Evolutionary conservation across 2,113 vertebrate genomes (phyloP), one percentile per base, ranked within the genome.

Genomic region (Dasyornis broadbenti): DNA sequence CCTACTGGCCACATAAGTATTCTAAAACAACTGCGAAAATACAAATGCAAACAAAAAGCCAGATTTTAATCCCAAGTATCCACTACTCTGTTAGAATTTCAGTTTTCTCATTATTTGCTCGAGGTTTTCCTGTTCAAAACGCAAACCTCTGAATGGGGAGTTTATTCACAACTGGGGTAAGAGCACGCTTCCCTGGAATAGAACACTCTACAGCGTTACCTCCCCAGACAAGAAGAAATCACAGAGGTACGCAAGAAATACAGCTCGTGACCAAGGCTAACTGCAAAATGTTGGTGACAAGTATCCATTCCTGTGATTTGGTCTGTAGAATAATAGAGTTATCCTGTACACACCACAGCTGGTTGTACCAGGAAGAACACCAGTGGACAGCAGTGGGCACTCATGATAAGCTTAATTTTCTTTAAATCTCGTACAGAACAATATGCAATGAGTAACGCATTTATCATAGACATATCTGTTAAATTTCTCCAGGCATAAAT

Each of bases 381-480:
- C 7, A 11, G 13, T 3, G 13, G 13, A 31, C 42, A 30, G 5
- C 6, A 49, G 7, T 6, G 9, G n/a, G 37, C n/a, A 28, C 10
- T 22, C 44, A 33, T 1, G 4, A 40, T 17, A 35, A 0, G 5
- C 8, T 42, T 21, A 0, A 1, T 80, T 88, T 53, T 54, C 39
- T 42, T 72, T 61, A 50, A 18, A 9, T 27, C 26, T 77, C 35
- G 27, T 11, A 5, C 3, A 80, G 37, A 65, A 56, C 15, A 76
- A 75, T 16, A 76, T 0, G 4, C 61, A 75, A 53, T 6, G 22
- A 88, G 9, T 10, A 81, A 13, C 19, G n/a, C 18, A 39, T 39
- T 78, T 88, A 47, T n/a, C 63, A 71, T 24, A 65, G 33, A 44
- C 1, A 4, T 39, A 66, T 5, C 33, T 42, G 18, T 44, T 56